Conservation (phyloP, 2,888 invertebrate genomes). For the Orchesella flavescens region DNA sequence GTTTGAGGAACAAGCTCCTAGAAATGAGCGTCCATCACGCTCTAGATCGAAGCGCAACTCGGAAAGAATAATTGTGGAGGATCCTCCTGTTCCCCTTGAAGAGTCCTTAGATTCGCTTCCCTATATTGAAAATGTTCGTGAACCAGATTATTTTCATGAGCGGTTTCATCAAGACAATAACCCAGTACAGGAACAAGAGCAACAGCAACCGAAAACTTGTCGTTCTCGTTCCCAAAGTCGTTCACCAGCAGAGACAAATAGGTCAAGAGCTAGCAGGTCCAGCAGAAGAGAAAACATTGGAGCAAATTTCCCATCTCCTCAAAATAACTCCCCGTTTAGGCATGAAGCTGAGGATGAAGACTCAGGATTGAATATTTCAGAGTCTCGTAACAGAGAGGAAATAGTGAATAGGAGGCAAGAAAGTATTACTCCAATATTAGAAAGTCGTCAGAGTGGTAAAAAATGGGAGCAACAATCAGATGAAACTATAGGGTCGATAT, state of each 20-base stretch:
- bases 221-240: no score
- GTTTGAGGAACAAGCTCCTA: not conserved
- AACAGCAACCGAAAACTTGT: no score
- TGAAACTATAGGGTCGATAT: no score
- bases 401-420: not conserved
- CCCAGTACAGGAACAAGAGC: no score
- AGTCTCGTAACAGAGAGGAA: not conserved
- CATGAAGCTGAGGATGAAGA: not conserved
- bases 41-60: no score
- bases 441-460: not conserved
- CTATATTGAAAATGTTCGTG: not conserved
- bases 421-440: not conserved
- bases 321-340: not conserved
- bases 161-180: conserved; percentile 5
- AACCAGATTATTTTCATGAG: conserved; percentile 18
- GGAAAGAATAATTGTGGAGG: no score
- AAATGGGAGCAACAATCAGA: no score
- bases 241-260: not conserved
- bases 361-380: not conserved
- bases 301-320: not conserved
- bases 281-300: not conserved
- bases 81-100: no score
- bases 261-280: not conserved
- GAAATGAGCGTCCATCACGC: not conserved
- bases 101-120: not conserved